These are phyloP conservation scores for Drosophila erecta DNA, from an alignment of 1,140 invertebrate species.

Conservation along the genomic window DNA sequence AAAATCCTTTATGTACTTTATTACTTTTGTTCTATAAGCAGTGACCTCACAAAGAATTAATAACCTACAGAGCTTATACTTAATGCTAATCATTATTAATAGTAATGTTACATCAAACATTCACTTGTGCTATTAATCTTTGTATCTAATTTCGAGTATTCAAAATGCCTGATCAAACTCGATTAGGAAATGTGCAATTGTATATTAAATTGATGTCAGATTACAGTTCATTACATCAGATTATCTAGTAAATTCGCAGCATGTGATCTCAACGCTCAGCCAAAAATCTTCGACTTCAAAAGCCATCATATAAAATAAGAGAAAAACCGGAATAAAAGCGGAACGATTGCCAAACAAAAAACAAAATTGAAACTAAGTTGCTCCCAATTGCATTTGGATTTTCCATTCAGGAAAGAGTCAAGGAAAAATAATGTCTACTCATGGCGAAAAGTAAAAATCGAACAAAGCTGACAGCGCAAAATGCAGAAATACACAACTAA, in stretches of 20 bases:
- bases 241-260: conserved; percentile 19
- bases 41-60: no score
- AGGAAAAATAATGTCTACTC: conserved; percentile 69
- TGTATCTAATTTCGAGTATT: not conserved
- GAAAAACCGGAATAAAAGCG: conserved; percentile 32
- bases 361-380: conserved; percentile 25
- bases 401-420: conserved; percentile 43
- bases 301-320: conserved; percentile 20
- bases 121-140: not conserved
- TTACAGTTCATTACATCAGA: conserved; percentile 33
- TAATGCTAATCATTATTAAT: not conserved
- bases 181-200: conserved; percentile 29
- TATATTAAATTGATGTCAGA: conserved; percentile 18
- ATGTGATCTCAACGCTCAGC: conserved; percentile 28
- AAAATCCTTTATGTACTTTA: not conserved
- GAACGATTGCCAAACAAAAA: conserved; percentile 51
- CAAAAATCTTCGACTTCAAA: conserved; percentile 30
- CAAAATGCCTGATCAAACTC: not conserved
- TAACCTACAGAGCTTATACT: no score
- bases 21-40: not conserved
- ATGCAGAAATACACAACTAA: conserved; percentile 34
- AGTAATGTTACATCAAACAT: not conserved
- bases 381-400: conserved; percentile 39
- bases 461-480: conserved; percentile 55
- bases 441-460: conserved; percentile 56